phyloP scores from a whole-genome alignment of 2,888 invertebrate genomes.

The Cephus rjabovi region DNA sequence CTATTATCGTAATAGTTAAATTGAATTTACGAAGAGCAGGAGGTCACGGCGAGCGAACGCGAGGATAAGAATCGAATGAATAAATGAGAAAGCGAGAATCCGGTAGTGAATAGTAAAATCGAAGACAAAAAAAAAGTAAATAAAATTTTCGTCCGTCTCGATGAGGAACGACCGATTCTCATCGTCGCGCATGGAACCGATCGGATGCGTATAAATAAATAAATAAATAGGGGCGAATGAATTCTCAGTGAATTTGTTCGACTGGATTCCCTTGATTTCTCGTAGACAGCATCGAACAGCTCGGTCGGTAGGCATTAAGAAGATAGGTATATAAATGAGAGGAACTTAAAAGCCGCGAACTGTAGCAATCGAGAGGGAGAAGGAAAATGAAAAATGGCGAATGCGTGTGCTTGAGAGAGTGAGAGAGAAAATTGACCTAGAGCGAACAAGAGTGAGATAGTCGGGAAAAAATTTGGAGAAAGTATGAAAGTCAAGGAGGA shows the following conservation, averaged over 20 bases:
- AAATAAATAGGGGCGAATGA: neutral
- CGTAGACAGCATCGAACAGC: neutral
- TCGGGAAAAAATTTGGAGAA: neutral
- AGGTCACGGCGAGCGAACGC: neutral
- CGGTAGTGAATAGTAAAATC: constrained; percentile 3
- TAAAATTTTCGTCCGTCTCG: neutral
- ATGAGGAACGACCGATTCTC: neutral
- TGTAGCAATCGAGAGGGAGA: neutral
- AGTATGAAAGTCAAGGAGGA: constrained; percentile 3
- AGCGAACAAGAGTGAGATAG: constrained; percentile 16
- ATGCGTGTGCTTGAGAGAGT: constrained; percentile 11
- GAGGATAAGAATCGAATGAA: neutral
- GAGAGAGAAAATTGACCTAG: constrained; percentile 2
- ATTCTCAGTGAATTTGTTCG: neutral
- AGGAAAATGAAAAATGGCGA: neutral
- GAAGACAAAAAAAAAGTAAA: constrained; percentile 10
- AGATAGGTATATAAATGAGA: neutral
- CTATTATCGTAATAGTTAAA: neutral
- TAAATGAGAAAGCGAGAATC: neutral
- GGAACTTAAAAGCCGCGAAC: neutral
- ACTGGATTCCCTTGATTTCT: neutral
- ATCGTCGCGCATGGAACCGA: neutral
- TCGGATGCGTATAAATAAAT: neutral
- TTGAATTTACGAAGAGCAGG: neutral
- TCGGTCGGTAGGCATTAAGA: neutral